Evolutionary conservation across 2,888 invertebrate species (phyloP).

Genomic region (Ormyrus labotus): DNA sequence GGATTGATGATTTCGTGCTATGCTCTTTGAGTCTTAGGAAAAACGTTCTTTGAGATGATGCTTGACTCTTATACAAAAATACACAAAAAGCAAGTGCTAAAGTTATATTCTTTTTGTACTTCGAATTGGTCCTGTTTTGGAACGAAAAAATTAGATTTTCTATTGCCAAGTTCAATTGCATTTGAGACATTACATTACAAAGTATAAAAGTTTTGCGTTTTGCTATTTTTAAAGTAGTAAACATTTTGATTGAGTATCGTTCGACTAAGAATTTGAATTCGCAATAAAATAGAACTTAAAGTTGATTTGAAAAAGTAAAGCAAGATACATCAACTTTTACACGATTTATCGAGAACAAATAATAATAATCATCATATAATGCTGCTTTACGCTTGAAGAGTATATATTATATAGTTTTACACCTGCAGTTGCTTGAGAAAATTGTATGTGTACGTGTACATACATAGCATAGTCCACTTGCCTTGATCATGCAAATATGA

Average conservation of each 20-base stretch:
- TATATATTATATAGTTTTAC: slow-evolving; percentile 46
- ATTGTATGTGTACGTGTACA: slow-evolving; percentile 49
- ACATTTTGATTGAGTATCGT: slow-evolving; percentile 1
- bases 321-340: background rate
- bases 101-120: slow-evolving; percentile 5
- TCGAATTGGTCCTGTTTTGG: slow-evolving; percentile 10
- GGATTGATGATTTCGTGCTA: background rate
- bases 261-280: background rate
- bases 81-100: slow-evolving; percentile 33
- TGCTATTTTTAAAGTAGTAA: slow-evolving; percentile 20
- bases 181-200: slow-evolving; percentile 2
- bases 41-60: slow-evolving; percentile 27
- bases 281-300: no score
- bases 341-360: background rate
- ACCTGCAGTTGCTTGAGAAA: slow-evolving; percentile 52
- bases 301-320: background rate
- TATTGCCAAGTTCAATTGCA: slow-evolving; percentile 39
- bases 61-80: slow-evolving; percentile 34
- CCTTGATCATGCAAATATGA: slow-evolving; percentile 54
- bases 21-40: background rate
- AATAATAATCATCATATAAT: slow-evolving; percentile 30
- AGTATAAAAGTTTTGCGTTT: slow-evolving; percentile 1
- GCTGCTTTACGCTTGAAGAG: slow-evolving; percentile 45
- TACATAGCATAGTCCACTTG: slow-evolving; percentile 49
- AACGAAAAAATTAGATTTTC: slow-evolving; percentile 30